Conservation (phyloP, 2,797 vertebrate species). For the Staurois parvus region DNA sequence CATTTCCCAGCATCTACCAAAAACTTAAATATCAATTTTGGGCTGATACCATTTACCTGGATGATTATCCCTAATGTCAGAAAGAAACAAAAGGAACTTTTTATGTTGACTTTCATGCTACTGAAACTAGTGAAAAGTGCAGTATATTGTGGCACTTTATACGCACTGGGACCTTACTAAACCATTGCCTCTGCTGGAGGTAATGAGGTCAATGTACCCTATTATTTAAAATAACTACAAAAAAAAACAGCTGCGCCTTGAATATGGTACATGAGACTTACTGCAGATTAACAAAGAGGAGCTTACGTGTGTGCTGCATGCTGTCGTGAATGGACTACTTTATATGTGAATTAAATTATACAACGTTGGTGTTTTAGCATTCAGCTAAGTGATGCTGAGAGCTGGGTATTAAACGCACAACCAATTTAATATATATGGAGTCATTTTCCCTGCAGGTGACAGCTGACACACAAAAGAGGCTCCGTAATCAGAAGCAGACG, state of each 20-base stretch:
- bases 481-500: background rate
- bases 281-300: slow-evolving; percentile 13
- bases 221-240: slow-evolving; percentile 30
- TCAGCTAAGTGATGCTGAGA: slow-evolving; percentile 8
- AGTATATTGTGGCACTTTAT: background rate
- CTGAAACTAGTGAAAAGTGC: background rate
- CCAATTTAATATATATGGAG: background rate
- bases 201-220: slow-evolving; percentile 16
- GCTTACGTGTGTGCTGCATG: background rate
- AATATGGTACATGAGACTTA: background rate
- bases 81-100: background rate
- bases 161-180: background rate
- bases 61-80: background rate
- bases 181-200: background rate
- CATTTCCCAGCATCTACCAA: too few species aligned
- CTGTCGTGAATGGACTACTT: slow-evolving; percentile 15
- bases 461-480: slow-evolving; percentile 1
- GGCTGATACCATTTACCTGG: background rate
- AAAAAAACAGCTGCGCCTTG: background rate
- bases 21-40: too few species aligned
- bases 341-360: slow-evolving; percentile 35
- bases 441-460: slow-evolving; percentile 32
- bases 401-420: background rate
- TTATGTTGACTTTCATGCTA: background rate
- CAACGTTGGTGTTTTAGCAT: slow-evolving; percentile 9